Evolutionary conservation across 2,113 vertebrate species (phyloP).

Genomic region (Aramus guarauna): DNA sequence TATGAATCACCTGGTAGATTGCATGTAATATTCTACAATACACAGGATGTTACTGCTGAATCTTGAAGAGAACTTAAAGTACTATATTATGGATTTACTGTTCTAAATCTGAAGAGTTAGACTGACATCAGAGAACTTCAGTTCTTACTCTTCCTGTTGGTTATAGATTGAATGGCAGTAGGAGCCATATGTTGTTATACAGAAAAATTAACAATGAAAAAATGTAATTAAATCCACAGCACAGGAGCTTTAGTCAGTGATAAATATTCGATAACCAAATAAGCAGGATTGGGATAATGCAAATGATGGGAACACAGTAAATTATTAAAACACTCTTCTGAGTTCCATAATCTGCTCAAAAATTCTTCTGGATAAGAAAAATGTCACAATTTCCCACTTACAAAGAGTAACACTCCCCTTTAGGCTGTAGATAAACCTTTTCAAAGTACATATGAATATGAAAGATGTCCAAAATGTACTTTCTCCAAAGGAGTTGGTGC

Average conservation of each 20-base stretch:
- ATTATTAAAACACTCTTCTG: not conserved
- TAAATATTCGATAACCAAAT: not conserved
- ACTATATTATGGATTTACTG: not conserved
- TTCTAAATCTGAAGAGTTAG: not conserved
- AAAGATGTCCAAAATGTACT: not conserved
- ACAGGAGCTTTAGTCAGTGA: not conserved
- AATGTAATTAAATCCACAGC: not conserved
- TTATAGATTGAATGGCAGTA: not conserved
- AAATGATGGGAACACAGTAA: not conserved
- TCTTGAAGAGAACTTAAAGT: not conserved
- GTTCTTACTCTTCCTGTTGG: not conserved
- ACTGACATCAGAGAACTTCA: not conserved
- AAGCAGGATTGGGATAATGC: not conserved
- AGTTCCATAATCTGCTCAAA: not conserved
- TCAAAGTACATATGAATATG: not conserved
- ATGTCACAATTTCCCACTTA: not conserved
- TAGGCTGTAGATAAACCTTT: not conserved
- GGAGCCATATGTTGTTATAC: not conserved
- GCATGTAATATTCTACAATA: not conserved
- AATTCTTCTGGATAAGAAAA: not conserved
- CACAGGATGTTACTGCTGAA: not conserved
- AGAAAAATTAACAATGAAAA: not conserved
- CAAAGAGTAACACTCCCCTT: not conserved
- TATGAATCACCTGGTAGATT: not conserved
- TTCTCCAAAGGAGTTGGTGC: not conserved